A percentile compares a stretch with the other conserved stretches of the same genome.
Evolutionary conservation across 2,113 vertebrate species (phyloP).

Genomic region (Eupsittula cactorum): DNA sequence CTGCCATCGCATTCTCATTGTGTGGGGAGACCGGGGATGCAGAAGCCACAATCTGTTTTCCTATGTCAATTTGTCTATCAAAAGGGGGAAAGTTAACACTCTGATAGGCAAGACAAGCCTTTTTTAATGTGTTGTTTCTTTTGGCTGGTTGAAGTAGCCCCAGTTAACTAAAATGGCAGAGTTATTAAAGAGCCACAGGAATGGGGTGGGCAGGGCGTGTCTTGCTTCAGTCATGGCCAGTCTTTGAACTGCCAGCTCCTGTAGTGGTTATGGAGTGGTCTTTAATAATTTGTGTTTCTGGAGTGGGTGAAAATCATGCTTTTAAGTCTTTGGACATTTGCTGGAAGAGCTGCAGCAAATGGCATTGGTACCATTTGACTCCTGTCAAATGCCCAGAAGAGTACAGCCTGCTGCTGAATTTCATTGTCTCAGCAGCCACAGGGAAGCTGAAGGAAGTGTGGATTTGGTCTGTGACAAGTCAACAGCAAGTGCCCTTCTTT

Average conservation of each 20-base stretch:
- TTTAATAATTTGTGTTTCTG: background rate
- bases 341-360: background rate
- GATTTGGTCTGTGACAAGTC: background rate
- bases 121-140: constrained; percentile 34
- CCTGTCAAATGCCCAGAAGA: background rate
- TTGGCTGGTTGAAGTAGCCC: constrained; percentile 22
- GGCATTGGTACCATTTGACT: accelerated
- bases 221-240: background rate
- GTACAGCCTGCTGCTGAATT: background rate
- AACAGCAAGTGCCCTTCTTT: background rate
- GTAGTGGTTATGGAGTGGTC: background rate
- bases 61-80: background rate
- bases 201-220: background rate
- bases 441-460: background rate
- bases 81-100: constrained; percentile 6
- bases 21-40: background rate
- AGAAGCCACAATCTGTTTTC: constrained; percentile 36
- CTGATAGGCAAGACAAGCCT: constrained; percentile 9
- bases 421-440: background rate
- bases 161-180: constrained; percentile 23
- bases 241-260: background rate
- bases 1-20: constrained; percentile 49
- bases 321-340: background rate
- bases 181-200: background rate
- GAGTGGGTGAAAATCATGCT: background rate